Evolutionary conservation across 1,140 invertebrate genomes (phyloP).

Genomic region (Pseudobourletiella spinata): DNA sequence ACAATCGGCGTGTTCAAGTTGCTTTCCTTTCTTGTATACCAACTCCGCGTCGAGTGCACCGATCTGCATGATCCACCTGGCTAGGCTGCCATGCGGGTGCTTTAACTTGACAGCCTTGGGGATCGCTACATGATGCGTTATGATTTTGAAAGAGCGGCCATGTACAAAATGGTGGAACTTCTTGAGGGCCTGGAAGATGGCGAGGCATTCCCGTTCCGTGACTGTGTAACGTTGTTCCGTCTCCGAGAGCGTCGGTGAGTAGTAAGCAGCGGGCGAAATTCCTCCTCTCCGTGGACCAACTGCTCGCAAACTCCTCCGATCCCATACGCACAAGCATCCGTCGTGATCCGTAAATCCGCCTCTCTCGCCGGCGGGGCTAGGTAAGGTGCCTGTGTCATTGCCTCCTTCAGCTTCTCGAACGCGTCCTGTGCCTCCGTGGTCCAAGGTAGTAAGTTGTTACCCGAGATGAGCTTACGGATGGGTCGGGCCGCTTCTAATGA

Average conservation of each 20-base stretch:
- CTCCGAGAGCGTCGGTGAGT: slow-evolving; percentile 31
- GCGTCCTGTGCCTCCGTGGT: too few relatives aligned
- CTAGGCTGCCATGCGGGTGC: slow-evolving; percentile 3
- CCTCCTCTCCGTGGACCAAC: slow-evolving; percentile 33
- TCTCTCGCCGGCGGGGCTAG: neutral
- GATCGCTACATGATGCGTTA: slow-evolving; percentile 11
- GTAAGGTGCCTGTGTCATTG: neutral
- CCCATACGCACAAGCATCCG: neutral
- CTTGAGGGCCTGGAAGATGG: slow-evolving; percentile 42
- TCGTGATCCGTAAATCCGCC: neutral
- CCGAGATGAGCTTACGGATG: too few relatives aligned
- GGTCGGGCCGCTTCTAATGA: too few relatives aligned
- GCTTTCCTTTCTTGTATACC: slow-evolving; percentile 12
- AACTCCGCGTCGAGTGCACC: slow-evolving; percentile 11
- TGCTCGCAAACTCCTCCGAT: slow-evolving; percentile 33
- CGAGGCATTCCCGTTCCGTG: slow-evolving; percentile 44
- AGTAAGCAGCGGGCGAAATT: slow-evolving; percentile 32
- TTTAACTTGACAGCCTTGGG: slow-evolving; percentile 5
- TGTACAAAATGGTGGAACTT: slow-evolving; percentile 38
- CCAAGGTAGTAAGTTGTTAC: too few relatives aligned
- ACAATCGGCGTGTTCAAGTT: slow-evolving; percentile 15
- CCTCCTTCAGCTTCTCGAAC: neutral
- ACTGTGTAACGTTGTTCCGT: slow-evolving; percentile 44
- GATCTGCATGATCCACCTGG: slow-evolving; percentile 13
- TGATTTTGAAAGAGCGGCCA: slow-evolving; percentile 6